Evolutionary conservation across 1,140 invertebrate species (phyloP), one percentile per base, ranked within the genome.

Genomic region (Cydia fagiglandana): DNA sequence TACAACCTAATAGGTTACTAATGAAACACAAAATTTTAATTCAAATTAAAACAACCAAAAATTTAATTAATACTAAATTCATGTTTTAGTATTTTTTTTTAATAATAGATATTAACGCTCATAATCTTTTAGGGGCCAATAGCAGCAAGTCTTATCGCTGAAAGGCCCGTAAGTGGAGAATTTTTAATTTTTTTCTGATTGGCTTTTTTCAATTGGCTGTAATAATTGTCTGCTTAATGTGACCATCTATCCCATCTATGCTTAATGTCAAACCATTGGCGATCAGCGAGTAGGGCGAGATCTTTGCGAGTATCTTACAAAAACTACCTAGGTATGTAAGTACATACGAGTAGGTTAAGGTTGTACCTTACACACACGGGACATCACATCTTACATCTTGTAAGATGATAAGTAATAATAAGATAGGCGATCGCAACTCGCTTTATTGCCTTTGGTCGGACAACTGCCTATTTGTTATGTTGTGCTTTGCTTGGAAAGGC

Each of bases 101-200:
- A 12, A 24, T 24, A 61, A 20, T 24, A 24, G 3, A 61, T 3
- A 61, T 61, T 61, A 61, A 61, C 20, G n/a, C 20, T 20, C 20
- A 61, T 24, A 61, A 61, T 61, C 17, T 61, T 61, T 61, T 61
- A 61, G 56, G 56, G 56, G 56, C 56, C 56, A 61, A 61, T 24
- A 61, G 56, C 56, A 61, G 56, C 56, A 24, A 61, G 56, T 61
- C 56, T 61, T 61, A 61, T 20, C 56, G 56, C 56, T 61, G 56
- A 61, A 61, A 12, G 56, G 56, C 56, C 56, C n/a, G 56, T 61
- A 61, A 61, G 56, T 61, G 56, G 50, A 53, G 12, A 53, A 12
- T 53, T 53, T n/a, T 53, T 4, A 15, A 17, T 61, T 24, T 24
- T 61, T 61, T 24, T 61, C 10, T 61, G n/a, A 61, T 61, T 61